These are phyloP conservation scores for Leptopilina clavipes DNA, from an alignment of 1,140 invertebrate species.

Conservation along the genomic window DNA sequence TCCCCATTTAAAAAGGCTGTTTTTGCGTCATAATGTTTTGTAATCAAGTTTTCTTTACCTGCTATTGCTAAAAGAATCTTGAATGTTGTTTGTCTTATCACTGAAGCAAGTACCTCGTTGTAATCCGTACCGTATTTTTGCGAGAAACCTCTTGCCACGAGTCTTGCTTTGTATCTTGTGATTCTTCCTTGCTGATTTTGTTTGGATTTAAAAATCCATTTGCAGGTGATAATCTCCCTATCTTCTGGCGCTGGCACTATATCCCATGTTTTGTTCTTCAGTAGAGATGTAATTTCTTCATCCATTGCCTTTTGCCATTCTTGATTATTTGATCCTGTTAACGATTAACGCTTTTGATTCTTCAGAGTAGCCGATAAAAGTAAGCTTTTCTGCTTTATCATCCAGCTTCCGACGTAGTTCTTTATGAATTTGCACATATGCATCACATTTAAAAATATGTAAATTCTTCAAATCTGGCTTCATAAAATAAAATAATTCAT, in stretches of 20 bases:
- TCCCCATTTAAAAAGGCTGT: constrained; percentile 68
- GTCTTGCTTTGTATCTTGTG: constrained; percentile 42
- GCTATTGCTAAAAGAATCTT: constrained; percentile 54
- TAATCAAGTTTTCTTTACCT: constrained; percentile 48
- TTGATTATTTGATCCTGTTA: constrained; percentile 26
- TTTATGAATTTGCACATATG: constrained; percentile 52
- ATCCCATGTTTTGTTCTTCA: constrained; percentile 62
- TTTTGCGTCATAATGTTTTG: constrained; percentile 66
- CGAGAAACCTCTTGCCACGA: too few species aligned
- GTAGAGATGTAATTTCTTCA: constrained; percentile 51
- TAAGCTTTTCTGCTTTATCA: constrained; percentile 45
- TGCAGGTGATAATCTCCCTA: constrained; percentile 44
- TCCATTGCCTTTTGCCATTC: constrained; percentile 62
- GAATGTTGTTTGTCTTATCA: constrained; percentile 52
- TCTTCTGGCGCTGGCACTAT: constrained; percentile 47
- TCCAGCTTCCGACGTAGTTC: constrained; percentile 56
- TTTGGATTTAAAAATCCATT: constrained; percentile 44
- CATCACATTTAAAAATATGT: constrained; percentile 47
- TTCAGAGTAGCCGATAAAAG: constrained; percentile 45
- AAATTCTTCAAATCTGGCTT: constrained; percentile 50
- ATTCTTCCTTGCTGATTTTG: background rate
- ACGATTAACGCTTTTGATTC: constrained; percentile 31
- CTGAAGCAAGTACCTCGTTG: constrained; percentile 49
- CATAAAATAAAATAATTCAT: constrained; percentile 48
- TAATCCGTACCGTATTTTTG: constrained; percentile 57